These are phyloP conservation scores for Diachrysia chrysitis DNA, from an alignment of 2,888 invertebrate genomes.

Conservation along the genomic window DNA sequence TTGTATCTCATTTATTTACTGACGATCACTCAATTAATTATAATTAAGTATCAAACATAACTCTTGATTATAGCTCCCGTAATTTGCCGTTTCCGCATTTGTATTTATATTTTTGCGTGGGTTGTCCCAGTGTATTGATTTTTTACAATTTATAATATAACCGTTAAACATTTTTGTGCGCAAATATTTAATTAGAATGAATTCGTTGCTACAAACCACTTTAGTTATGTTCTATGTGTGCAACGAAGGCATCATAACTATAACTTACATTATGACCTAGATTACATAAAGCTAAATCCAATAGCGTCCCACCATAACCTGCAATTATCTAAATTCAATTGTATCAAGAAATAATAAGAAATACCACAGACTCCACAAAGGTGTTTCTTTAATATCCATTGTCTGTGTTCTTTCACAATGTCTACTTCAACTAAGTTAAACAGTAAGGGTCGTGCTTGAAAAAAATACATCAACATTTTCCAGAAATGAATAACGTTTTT, in stretches of 20 bases:
- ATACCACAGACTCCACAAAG: constrained; percentile 2
- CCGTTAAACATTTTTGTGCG: background rate
- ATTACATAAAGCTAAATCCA: too few species aligned
- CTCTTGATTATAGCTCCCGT: constrained; percentile 17
- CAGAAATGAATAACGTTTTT: constrained; percentile 1
- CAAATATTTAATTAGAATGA: background rate
- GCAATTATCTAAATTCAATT: background rate
- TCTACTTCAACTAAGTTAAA: constrained; percentile 2
- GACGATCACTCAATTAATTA: constrained; percentile 57
- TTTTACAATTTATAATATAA: background rate
- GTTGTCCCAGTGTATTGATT: constrained; percentile 5
- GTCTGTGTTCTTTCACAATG: constrained; percentile 4
- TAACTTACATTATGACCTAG: too few species aligned
- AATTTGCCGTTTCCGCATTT: constrained; percentile 6
- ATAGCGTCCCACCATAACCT: background rate
- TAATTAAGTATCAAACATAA: constrained; percentile 31
- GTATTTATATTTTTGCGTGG: constrained; percentile 24
- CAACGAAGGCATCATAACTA: too few species aligned
- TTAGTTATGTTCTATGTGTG: background rate
- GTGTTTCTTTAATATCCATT: constrained; percentile 1
- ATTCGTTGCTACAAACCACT: too few species aligned
- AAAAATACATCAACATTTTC: constrained; percentile 4
- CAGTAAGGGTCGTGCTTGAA: constrained; percentile 4
- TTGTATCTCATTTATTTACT: constrained; percentile 52
- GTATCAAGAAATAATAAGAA: constrained; percentile 1